Evolutionary conservation across 2,888 invertebrate species (phyloP), one percentile per base, ranked within the genome.

Genomic region (Leptopilina drosophilae): DNA sequence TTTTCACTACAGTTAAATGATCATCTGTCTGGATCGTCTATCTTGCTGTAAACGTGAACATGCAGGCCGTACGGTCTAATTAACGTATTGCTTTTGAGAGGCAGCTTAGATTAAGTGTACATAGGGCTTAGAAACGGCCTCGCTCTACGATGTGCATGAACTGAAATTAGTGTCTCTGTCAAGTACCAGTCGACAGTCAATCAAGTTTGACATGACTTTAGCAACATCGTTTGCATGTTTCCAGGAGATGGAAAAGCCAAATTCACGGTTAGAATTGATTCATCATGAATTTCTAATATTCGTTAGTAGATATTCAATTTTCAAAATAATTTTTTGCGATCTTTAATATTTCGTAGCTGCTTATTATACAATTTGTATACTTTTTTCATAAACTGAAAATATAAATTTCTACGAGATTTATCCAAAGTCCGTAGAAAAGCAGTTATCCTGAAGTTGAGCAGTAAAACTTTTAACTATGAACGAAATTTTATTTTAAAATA

Each of bases 151-250:
- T 79, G 75, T 75, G 78, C 78, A 75, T 64, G 81, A 81, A 82
- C 80, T 77, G 78, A 82, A 82, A 85, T 85, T 85, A 84, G 82
- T 80, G 85, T 84, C 79, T 83, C 84, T 80, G 83, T 85, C 85
- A 83, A 79, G 80, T 81, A 82, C 42, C 84, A 83, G 77, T 53
- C 66, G 67, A 80, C 80, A 77, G 78, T 81, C 81, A 77, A 83
- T 83, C 77, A 78, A 78, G 53, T 81, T 78, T 77, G 81, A 82
- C 82, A 78, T 49, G 53, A 73, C 73, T 53, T 53, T 73, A n/a
- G 56, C 33, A 69, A 53, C 69, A 56, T 56, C 56, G 73, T 73
- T 73, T 73, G 33, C 56, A 73, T 49, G 40, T 56, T 53, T 56
- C 73, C 75, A 26, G 59, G 67, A 59, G 14, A 40, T 79, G 56